Base-by-base conservation (phyloP, 2,797 vertebrate species). In the Cirrhinus molitorella region DNA sequence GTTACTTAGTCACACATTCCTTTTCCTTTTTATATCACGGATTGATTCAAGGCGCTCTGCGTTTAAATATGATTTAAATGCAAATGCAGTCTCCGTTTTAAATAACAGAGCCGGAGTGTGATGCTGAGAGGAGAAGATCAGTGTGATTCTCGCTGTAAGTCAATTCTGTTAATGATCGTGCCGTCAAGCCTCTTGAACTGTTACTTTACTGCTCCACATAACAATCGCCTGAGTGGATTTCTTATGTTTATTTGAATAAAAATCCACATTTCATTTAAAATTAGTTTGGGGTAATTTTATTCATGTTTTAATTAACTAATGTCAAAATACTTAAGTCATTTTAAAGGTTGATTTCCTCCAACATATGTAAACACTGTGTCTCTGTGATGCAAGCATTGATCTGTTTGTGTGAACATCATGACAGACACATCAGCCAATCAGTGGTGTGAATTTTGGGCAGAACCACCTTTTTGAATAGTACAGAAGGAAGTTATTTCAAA, bases 11-110 rank as follows among this genome's bases (percentile, higher is more conserved):
- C 45, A 63, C 78, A 74, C 66, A 19, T 65, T 74, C 25, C 55
- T 31, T 53, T 77, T 71, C 67, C 66, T 47, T 76, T 72, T 73
- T 55, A 61, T 75, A 40, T 63, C 79, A 40, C 53, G 23, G 72
- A 81, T 28, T 49, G 37, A 70, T 76, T 68, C 75, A 57, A 65
- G 59, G 19, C 13, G 16, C 19, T 19, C 14, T 49, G 45, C 31
- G 21, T 49, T 78, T 76, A 79, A 67, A 86, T 70, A 61, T 37
- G 65, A 83, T 85, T 79, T 85, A 77, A 81, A 82, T 85, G 74
- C 84, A 85, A 85, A 82, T 85, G 25, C 75, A 9, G 19, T 59
- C 65, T 86, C 75, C 23, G 67, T 68, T 86, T 86, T 73, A 83
- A 86, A 79, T 74, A 68, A 65, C 80, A 79, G 76, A 83, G 61